phyloP scores from a whole-genome alignment of 2,797 vertebrate genomes.

The Sternotherus odoratus region DNA sequence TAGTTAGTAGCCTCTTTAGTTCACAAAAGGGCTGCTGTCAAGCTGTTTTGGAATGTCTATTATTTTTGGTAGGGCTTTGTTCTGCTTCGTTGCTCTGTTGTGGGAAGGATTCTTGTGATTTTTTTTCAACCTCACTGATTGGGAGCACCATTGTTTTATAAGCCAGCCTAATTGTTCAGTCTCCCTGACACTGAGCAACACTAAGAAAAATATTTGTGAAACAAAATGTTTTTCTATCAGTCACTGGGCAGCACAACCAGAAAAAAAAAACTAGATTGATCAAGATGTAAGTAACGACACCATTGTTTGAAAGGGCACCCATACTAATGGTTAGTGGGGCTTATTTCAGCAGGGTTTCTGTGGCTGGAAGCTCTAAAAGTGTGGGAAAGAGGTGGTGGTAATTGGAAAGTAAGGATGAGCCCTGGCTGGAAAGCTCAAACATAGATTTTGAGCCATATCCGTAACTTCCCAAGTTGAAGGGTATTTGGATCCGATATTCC shows the following conservation, averaged over 20 bases:
- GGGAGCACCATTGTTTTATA: not conserved
- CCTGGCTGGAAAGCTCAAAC: not conserved
- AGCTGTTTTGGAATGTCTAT: not conserved
- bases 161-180: not conserved
- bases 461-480: not conserved
- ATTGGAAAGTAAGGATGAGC: not conserved
- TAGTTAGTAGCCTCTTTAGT: not conserved
- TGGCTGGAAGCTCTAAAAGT: not conserved
- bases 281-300: not conserved
- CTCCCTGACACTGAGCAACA: not conserved
- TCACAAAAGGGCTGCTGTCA: not conserved
- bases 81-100: not conserved
- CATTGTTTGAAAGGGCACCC: not conserved
- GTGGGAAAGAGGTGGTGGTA: not conserved
- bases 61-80: not conserved
- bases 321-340: accelerated
- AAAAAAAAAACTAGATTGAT: not conserved
- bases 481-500: not conserved
- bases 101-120: not conserved
- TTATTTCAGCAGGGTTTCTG: not conserved
- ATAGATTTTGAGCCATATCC: not conserved
- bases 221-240: not conserved
- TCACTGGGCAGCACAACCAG: not conserved
- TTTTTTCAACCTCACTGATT: not conserved
- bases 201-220: not conserved